A percentile compares a stretch with the other conserved stretches of the same genome.
phyloP scores from a whole-genome alignment of 2,113 vertebrate genomes.

The Hydropotes inermis region DNA sequence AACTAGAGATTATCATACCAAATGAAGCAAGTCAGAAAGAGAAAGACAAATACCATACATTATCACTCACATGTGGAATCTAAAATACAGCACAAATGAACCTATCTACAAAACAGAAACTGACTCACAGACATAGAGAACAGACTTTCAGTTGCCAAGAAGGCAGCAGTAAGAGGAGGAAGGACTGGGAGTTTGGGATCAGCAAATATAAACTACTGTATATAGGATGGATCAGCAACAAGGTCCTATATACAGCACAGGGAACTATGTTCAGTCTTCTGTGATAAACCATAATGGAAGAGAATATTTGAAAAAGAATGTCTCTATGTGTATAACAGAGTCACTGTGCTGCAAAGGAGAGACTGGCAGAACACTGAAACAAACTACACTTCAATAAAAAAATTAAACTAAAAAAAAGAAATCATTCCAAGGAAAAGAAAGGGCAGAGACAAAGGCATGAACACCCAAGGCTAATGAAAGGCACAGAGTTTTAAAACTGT shows the following conservation, averaged over 20 bases:
- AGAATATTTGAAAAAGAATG: not conserved
- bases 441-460: not conserved
- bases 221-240: not conserved
- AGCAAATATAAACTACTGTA: not conserved
- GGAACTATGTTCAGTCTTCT: not conserved
- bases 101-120: not conserved
- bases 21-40: not conserved
- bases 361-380: not conserved
- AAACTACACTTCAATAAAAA: not conserved
- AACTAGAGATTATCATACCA: not conserved
- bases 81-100: not conserved
- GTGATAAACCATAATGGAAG: not conserved
- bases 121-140: not conserved
- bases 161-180: too few relatives aligned
- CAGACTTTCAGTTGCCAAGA: not conserved
- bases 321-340: not conserved
- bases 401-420: not conserved
- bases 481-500: not conserved
- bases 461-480: not conserved
- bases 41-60: not conserved
- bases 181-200: not conserved
- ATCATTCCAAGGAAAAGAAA: not conserved
- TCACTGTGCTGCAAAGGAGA: not conserved
- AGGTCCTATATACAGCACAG: not conserved
- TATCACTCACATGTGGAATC: not conserved